Evolutionary conservation across 2,888 invertebrate species (phyloP), one percentile per base, ranked within the genome.

Genomic region (Drosophila mimetica): DNA sequence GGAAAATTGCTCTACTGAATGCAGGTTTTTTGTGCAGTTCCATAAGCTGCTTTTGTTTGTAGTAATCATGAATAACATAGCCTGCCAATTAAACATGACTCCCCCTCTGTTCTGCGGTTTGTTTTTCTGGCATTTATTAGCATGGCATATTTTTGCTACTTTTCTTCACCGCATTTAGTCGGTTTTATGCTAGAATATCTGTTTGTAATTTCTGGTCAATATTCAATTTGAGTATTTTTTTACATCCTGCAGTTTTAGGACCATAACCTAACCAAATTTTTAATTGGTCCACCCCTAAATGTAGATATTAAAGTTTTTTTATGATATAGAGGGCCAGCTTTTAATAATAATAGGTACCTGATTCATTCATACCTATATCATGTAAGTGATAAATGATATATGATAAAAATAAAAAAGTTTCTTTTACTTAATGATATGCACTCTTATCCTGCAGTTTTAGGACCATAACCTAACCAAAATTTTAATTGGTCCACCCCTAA

Each of bases 1-100:
- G 57, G 28, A 37, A 57, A 37, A 36, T 36, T 46, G 47, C 46
- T 13, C 41, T 41, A 20, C 20, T 41, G 20, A 41, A 41, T 42
- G 42, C 20, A 42, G 22, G 11, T 22, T 22, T 22, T n/a, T 42
- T 42, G 22, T 22, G 22, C 42, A 22, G 22, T 7, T 22, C 28
- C 3, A 16, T 46, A 28, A 30, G 46, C 46, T 11, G 14, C 44
- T 44, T 25, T 14, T 11, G 44, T 16, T 14, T 44, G 14, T 25
- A 13, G 6, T n/a, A 13, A 7, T 20, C n/a, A 20, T 41, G 41
- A 22, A n/a, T 6, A 41, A 7, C 20, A 3, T 7, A 20, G 13
- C 13, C 20, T 41, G 41, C 20, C 41, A 41, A 20, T 41, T 20
- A 13, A 39, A 39, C 18, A 39, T 20, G 4, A 13, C 16, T 16